Percentiles rank a stretch among this genome's conserved stretches.
Evolutionary conservation across 2,888 invertebrate genomes (phyloP).

Genomic region (Pyralis farinalis): DNA sequence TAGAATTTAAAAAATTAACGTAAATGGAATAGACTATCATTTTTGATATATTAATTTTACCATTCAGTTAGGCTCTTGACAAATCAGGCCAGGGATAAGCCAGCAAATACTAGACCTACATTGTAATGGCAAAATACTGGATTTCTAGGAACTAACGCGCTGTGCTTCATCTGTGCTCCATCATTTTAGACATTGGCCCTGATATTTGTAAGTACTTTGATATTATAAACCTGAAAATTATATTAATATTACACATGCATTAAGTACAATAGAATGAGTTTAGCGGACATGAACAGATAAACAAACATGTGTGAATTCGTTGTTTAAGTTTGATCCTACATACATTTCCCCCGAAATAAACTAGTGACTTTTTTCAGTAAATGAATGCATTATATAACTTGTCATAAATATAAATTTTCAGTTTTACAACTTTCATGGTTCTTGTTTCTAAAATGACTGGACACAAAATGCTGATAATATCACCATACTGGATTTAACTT

Average conservation of each 20-base stretch:
- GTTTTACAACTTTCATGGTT: neutral
- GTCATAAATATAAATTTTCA: neutral
- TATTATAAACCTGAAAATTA: constrained; percentile 1
- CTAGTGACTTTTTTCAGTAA: too few species aligned
- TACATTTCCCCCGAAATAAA: too few species aligned
- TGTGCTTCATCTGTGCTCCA: constrained; percentile 4
- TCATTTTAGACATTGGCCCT: constrained; percentile 1
- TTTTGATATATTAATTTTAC: constrained; percentile 26
- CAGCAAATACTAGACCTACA: constrained; percentile 14
- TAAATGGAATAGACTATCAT: too few species aligned
- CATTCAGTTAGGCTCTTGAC: constrained; percentile 35
- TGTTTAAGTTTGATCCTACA: too few species aligned
- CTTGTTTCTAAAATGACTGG: neutral
- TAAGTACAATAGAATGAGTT: too few species aligned
- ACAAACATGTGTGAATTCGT: too few species aligned
- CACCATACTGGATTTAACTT: neutral
- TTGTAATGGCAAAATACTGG: constrained; percentile 11
- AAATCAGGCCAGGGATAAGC: constrained; percentile 2
- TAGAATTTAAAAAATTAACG: neutral
- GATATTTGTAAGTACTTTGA: neutral
- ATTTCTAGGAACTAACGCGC: constrained; percentile 18
- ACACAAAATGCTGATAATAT: neutral
- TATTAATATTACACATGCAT: neutral
- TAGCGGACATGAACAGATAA: too few species aligned
- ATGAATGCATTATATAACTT: too few species aligned